Conservation (phyloP, 2,888 invertebrate genomes). For the Tachina grossa region DNA sequence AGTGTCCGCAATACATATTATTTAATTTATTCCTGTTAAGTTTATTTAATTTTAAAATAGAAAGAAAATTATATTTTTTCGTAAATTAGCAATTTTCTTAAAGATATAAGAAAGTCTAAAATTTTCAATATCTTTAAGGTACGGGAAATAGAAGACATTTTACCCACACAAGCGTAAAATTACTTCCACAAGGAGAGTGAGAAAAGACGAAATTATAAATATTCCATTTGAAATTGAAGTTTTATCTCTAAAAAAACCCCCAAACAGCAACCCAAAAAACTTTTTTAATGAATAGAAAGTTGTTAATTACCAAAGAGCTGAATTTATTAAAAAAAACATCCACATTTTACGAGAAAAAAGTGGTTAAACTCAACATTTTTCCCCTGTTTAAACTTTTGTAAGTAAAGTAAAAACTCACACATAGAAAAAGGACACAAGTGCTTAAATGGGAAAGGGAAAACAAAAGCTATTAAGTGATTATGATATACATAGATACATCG, state of each 20-base stretch:
- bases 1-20: not conserved
- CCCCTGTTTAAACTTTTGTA: slow-evolving; percentile 14
- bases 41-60: not conserved
- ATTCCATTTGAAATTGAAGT: not conserved
- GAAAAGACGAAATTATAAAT: not conserved
- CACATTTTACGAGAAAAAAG: slow-evolving; percentile 14
- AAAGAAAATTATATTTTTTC: not conserved
- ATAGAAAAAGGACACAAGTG: not conserved
- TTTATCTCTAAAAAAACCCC: not conserved
- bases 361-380: slow-evolving; percentile 26
- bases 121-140: not conserved
- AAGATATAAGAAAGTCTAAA: not conserved
- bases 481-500: not conserved
- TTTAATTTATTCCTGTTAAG: not conserved
- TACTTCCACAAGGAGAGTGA: not conserved
- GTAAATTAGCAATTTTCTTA: not conserved
- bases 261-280: not conserved
- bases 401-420: not conserved
- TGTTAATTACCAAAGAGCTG: slow-evolving; percentile 18
- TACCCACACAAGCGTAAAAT: not conserved
- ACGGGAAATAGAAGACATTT: not conserved
- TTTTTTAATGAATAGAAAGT: not conserved
- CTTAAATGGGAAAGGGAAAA: not conserved
- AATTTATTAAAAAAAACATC: not conserved
- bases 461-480: not conserved